A percentile compares a stretch with the other conserved stretches of the same genome.
Evolutionary conservation across 2,113 vertebrate species (phyloP).

Genomic region (Hyla sarda): DNA sequence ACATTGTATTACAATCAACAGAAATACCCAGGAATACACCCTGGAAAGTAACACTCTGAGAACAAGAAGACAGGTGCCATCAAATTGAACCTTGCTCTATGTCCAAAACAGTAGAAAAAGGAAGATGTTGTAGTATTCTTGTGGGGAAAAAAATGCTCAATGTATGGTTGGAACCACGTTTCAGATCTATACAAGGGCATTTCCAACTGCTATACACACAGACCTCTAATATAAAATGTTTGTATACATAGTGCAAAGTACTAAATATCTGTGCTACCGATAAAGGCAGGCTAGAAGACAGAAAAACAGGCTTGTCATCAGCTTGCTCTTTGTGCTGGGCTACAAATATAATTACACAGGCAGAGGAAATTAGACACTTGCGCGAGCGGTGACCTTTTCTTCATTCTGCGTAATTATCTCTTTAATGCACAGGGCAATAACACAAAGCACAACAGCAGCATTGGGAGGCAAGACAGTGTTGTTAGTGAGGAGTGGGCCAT

Average conservation of each 20-base stretch:
- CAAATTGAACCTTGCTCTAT: too few species aligned
- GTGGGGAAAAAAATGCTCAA: too few species aligned
- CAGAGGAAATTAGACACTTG: conserved; percentile 49
- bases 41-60: too few species aligned
- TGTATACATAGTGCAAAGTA: neutral
- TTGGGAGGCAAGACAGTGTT: neutral
- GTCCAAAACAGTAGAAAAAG: too few species aligned
- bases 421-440: conserved; percentile 33
- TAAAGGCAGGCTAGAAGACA: neutral
- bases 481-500: neutral
- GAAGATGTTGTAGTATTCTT: too few species aligned
- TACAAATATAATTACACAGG: conserved; percentile 40
- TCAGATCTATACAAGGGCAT: too few species aligned
- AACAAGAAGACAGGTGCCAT: too few species aligned
- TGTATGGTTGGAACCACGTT: too few species aligned
- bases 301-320: conserved; percentile 1
- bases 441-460: neutral
- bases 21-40: too few species aligned
- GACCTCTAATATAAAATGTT: too few species aligned
- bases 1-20: too few species aligned
- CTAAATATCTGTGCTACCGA: neutral
- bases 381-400: conserved; percentile 21
- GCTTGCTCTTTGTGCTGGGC: conserved; percentile 17
- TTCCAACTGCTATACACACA: too few species aligned
- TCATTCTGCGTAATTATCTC: conserved; percentile 32